Base-by-base conservation (phyloP, 2,113 vertebrate genomes). In the Pipra filicauda region DNA sequence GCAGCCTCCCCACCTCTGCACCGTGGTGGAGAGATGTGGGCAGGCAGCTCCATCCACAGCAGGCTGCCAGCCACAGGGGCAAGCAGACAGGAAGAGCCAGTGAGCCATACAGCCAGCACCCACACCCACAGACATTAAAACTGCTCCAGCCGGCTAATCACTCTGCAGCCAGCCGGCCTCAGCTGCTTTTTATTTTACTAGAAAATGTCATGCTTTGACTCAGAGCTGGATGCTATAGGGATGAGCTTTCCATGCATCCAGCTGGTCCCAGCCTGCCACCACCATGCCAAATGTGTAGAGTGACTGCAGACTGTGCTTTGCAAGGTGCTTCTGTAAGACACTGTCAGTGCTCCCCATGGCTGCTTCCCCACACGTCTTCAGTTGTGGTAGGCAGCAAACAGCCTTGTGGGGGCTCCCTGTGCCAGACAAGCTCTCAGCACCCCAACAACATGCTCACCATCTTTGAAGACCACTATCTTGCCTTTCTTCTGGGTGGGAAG, bases 151-250 rank as follows among this genome's bases (percentile, higher is more conserved):
- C 12, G 3, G 66, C 81, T 96, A 89, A 59, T 92, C 77, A 9
- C 67, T 93, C 85, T 46, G 71, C 69, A 88, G 85, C 75, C 82
- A 91, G 85, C 83, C 83, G 67, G 79, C 92, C 57, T 94, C 92
- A 93, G 88, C 93, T 95, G 95, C 92, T 96, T 93, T 77, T 90
- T 88, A 91, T 96, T 96, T 94, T 72, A 30, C 70, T 67, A 80
- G 85, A 72, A 94, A 96, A 96, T 94, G 79, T 92, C 76, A 84
- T 10, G 64, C 93, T 88, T 94, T 93, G 89, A 85, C 72, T 94
- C 94, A 77, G 85, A 95, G 72, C 77, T 91, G 87, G 77, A 82
- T 88, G 89, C 71, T 66, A 3, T n/a, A 71, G 82, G 64, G 78
- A 85, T 46, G 67, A 89, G 86, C 39, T 91, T 95, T 91, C 76